Percentiles rank a stretch among this genome's conserved stretches.
phyloP scores from a whole-genome alignment of 2,113 vertebrate genomes.

The Theristicus caerulescens region DNA sequence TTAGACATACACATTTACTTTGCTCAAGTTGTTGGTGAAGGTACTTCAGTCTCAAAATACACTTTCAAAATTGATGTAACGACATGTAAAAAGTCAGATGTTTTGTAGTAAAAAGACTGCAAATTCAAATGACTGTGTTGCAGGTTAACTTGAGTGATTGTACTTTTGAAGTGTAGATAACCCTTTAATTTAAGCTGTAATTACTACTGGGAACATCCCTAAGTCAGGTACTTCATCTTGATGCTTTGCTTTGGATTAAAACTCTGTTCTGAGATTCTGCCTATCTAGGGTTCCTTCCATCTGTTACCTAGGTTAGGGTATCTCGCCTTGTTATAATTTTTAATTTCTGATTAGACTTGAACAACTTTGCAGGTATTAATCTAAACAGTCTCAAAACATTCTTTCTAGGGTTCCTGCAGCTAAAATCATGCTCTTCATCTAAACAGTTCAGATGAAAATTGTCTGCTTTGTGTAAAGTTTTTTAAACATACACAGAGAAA shows the following conservation, averaged over 20 bases:
- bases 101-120: background rate
- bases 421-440: background rate
- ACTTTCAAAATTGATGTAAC: background rate
- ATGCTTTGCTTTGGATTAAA: background rate
- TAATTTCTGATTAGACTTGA: background rate
- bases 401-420: background rate
- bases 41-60: background rate
- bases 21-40: background rate
- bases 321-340: background rate
- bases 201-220: background rate
- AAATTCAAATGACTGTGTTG: background rate
- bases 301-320: background rate
- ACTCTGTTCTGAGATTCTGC: background rate
- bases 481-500: background rate
- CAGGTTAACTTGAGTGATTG: background rate
- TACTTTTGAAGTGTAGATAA: background rate
- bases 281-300: background rate
- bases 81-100: background rate
- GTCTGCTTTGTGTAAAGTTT: background rate
- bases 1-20: background rate
- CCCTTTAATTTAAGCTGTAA: background rate
- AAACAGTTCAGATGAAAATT: background rate
- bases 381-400: background rate
- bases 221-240: background rate
- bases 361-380: background rate